Base-by-base conservation (phyloP, 1,140 invertebrate species). In the Camponotus pennsylvanicus region DNA sequence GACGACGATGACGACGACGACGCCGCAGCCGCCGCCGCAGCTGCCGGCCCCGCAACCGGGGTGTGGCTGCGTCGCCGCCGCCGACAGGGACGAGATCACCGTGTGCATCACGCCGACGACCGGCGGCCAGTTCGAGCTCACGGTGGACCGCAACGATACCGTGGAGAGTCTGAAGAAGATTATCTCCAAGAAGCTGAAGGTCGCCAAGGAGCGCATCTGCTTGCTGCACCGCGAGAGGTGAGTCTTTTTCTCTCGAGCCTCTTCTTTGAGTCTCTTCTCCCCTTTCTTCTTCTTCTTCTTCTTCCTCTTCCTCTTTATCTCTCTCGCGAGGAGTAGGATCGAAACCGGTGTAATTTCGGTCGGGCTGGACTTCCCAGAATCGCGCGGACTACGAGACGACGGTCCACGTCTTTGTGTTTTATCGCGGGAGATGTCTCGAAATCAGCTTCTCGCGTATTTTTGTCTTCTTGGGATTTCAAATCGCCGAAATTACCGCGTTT, bases 141-240 rank as follows among this genome's bases (percentile, higher is more conserved):
- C 96, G 84, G 96, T 98, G 79, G 97, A 97, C 88, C 96, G 96
- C 86, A 96, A 97, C 91, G 97, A 98, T 88, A 98, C 97, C 85
- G 97, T 99, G 70, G 98, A 98, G 91, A 97, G 97, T 93, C 96
- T 99, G 18, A 98, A 99, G 95, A 98, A 98, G 95, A 96, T 98
- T 67, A 97, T 99, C 91, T 98, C 98, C n/a, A 98, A 98, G 95
- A 97, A 97, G 94, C 96, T 99, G 84, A 98, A 98, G 96, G 97
- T 99, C 92, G 97, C 97, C 88, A 98, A 98, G 95, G 98, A 98
- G 95, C 97, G 98, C 93, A 98, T 99, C 95, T 98, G 98, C 94
- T 96, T 99, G 91, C 96, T 99, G 80, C 97, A 98, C 95, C 97
- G 98, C 90, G 98, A 99, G 95, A 98, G 98, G 98, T 98, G 95